Conservation (phyloP, 2,888 invertebrate genomes). For the Pollenia angustigena region DNA sequence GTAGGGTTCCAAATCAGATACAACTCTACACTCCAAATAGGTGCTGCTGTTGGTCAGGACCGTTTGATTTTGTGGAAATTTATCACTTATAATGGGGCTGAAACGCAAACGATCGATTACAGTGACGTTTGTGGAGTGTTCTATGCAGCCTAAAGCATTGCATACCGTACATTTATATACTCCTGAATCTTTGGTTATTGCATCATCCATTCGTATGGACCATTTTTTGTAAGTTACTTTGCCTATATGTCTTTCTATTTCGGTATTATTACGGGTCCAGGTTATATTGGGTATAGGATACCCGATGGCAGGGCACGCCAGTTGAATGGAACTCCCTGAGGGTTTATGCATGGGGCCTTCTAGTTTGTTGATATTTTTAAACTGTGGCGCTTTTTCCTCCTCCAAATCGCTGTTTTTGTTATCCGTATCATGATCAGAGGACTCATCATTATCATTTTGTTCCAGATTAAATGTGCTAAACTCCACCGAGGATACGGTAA, state of each 20-base stretch:
- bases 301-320: constrained; percentile 87
- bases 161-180: constrained; percentile 94
- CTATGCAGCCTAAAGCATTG: constrained; percentile 91
- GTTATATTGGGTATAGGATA: constrained; percentile 92
- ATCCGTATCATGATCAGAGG: constrained; percentile 64
- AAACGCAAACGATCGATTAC: constrained; percentile 93
- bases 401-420: constrained; percentile 48
- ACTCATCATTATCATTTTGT: constrained; percentile 58
- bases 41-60: constrained; percentile 89
- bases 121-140: constrained; percentile 88
- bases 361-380: constrained; percentile 74
- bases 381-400: constrained; percentile 71
- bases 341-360: constrained; percentile 86
- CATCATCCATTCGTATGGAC: constrained; percentile 91
- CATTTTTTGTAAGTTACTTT: constrained; percentile 88
- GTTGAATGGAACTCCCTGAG: constrained; percentile 89
- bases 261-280: constrained; percentile 91
- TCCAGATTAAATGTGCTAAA: constrained; percentile 61
- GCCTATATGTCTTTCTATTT: constrained; percentile 88
- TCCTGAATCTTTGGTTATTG: constrained; percentile 92
- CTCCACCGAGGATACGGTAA: constrained; percentile 15
- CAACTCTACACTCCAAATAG: constrained; percentile 90
- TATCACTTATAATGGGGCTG: constrained; percentile 92
- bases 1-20: constrained; percentile 93
- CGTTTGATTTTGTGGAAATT: constrained; percentile 92